Evolutionary conservation across 2,113 vertebrate species (phyloP).

Genomic region (Eulacestoma nigropectus): DNA sequence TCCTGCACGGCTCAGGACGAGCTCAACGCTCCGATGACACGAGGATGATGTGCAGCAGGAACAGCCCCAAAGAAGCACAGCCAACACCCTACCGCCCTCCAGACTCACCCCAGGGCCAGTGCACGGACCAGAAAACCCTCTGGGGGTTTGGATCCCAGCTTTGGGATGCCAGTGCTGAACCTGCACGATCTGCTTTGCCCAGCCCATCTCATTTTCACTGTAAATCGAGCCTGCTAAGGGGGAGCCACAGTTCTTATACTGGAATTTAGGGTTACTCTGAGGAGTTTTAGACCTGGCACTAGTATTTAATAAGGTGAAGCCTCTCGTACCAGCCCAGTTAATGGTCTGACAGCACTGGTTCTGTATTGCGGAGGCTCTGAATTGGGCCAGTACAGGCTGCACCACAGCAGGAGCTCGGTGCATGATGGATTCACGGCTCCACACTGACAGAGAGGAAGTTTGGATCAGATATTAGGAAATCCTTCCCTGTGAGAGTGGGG

Average conservation of each 20-base stretch:
- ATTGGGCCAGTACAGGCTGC: rapidly evolving
- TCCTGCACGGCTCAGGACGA: rapidly evolving
- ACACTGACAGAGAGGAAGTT: background rate
- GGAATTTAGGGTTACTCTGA: background rate
- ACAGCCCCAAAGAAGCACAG: background rate
- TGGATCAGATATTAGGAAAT: background rate
- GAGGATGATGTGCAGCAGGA: background rate
- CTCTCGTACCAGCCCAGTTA: background rate
- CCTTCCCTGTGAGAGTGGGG: background rate
- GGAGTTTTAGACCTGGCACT: background rate
- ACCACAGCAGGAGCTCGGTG: background rate
- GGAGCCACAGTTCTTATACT: background rate
- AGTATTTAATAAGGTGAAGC: background rate
- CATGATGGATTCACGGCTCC: background rate
- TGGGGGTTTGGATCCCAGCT: background rate
- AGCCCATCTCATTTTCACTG: background rate
- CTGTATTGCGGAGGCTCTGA: background rate
- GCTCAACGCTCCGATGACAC: rapidly evolving
- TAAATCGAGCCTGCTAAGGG: background rate
- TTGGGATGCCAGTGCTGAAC: background rate
- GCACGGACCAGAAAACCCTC: background rate
- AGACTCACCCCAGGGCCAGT: background rate
- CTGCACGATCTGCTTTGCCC: background rate
- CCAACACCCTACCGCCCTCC: background rate
- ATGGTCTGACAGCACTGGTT: background rate